These are phyloP conservation scores for Circaetus cinerascens DNA, from an alignment of 2,113 vertebrate species.

Conservation along the genomic window DNA sequence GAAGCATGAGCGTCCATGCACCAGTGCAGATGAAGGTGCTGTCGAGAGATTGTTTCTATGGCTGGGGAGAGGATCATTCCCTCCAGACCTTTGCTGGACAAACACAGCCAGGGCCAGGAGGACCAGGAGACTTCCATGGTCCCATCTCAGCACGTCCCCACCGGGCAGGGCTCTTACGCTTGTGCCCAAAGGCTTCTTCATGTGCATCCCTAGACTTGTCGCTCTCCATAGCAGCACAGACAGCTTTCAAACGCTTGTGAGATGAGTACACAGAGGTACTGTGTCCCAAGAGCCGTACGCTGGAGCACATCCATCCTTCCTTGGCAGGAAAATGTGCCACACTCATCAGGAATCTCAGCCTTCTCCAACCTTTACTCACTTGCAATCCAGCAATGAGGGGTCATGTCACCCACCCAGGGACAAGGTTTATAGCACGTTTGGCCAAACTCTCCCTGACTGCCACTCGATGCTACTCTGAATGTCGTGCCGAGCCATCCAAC, in stretches of 20 bases:
- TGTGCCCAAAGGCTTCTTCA: not conserved
- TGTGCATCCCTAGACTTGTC: not conserved
- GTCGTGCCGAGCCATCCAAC: fast-evolving
- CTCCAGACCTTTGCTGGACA: not conserved
- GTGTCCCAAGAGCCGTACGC: not conserved
- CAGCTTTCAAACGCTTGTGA: not conserved
- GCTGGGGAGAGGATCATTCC: not conserved
- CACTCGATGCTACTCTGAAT: not conserved
- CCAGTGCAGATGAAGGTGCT: not conserved
- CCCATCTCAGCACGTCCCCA: not conserved
- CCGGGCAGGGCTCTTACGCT: not conserved
- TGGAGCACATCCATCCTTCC: not conserved
- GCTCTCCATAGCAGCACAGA: not conserved
- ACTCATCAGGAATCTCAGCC: not conserved
- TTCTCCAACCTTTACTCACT: not conserved
- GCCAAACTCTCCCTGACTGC: not conserved
- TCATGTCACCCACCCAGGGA: not conserved
- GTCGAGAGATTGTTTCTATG: not conserved
- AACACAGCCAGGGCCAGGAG: not conserved
- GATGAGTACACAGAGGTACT: not conserved
- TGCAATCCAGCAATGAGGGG: not conserved
- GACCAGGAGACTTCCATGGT: not conserved
- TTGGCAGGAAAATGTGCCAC: not conserved
- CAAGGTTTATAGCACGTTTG: not conserved
- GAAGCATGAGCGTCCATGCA: not conserved